Conservation (phyloP, 2,888 invertebrate species). For the Eledone cirrhosa region DNA sequence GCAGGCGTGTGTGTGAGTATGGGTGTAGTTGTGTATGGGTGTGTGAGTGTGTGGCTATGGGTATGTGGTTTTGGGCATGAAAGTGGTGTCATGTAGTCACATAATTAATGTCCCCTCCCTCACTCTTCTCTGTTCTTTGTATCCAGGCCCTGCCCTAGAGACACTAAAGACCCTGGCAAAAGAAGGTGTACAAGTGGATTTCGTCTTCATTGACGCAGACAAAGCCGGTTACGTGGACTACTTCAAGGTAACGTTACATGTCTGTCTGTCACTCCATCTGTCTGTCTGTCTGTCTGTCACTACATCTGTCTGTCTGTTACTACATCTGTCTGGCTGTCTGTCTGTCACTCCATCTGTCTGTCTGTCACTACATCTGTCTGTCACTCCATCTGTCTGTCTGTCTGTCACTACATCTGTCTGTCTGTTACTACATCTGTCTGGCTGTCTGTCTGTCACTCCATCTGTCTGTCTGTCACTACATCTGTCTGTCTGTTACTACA, state of each 20-base stretch:
- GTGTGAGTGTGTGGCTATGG: too few species aligned
- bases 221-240: constrained; percentile 29
- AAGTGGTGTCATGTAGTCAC: too few species aligned
- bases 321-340: background rate
- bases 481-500: too few species aligned
- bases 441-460: background rate
- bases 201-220: constrained; percentile 32
- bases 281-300: background rate
- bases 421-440: background rate
- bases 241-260: constrained; percentile 31
- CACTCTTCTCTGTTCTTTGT: background rate
- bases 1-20: too few species aligned
- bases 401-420: background rate
- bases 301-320: background rate
- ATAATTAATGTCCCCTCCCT: too few species aligned
- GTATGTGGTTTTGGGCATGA: too few species aligned
- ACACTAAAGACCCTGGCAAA: constrained; percentile 24
- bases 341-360: background rate
- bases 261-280: background rate
- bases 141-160: constrained; percentile 30
- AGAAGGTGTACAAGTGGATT: constrained; percentile 31
- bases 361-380: background rate
- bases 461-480: background rate
- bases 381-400: too few species aligned
- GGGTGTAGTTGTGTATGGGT: too few species aligned